phyloP scores from a whole-genome alignment of 2,113 vertebrate species.

The Hippocampus comes region DNA sequence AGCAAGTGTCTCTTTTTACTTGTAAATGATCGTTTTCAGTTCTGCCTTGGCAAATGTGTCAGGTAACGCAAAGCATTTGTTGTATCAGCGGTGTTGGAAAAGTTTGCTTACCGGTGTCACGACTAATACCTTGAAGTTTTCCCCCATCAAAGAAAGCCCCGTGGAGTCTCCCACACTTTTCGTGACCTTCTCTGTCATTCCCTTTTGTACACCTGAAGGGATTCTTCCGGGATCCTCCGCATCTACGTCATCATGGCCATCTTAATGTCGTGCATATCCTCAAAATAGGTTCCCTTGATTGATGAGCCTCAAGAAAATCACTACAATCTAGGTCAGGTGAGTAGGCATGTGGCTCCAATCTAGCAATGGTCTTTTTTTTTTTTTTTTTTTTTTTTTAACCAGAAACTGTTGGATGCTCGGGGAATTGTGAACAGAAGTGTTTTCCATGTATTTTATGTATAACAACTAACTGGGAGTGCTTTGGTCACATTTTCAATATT shows the following conservation, averaged over 20 bases:
- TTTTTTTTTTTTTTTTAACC: neutral
- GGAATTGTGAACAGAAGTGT: too few species aligned
- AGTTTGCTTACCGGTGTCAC: neutral
- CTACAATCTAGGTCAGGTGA: neutral
- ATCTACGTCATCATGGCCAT: neutral
- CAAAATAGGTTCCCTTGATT: neutral
- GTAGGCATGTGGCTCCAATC: neutral
- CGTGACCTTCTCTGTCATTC: too few species aligned
- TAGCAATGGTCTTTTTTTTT: neutral
- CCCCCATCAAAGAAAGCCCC: too few species aligned
- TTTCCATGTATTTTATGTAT: too few species aligned
- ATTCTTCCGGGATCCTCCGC: neutral
- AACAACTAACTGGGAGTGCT: too few species aligned
- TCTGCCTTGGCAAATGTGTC: neutral
- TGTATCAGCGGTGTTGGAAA: neutral
- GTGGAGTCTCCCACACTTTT: too few species aligned
- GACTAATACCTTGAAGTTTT: too few species aligned
- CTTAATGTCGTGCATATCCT: neutral
- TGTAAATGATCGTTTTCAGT: conserved; percentile 19
- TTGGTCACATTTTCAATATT: too few species aligned
- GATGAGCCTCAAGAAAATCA: neutral
- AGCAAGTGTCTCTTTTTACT: conserved; percentile 9
- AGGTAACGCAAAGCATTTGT: neutral
- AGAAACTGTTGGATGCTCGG: neutral
- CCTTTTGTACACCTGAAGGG: too few species aligned